A percentile compares a stretch with the other conserved stretches of the same genome.
These are phyloP conservation scores for Pseudomyrmex dendroicus DNA, from an alignment of 1,140 invertebrate genomes.

Conservation along the genomic window DNA sequence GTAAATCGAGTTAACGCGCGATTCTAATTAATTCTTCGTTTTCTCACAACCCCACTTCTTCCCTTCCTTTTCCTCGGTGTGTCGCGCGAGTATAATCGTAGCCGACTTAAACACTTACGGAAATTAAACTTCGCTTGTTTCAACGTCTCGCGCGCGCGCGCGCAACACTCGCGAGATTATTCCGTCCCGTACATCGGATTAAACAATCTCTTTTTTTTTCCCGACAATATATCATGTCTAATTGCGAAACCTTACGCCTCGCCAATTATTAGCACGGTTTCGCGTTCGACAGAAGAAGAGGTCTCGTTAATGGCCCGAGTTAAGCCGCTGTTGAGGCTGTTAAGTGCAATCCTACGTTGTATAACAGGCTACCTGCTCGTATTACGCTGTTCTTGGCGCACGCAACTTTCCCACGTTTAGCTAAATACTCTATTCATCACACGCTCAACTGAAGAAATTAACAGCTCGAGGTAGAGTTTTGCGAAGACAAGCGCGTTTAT, in stretches of 20 bases:
- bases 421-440: conserved; percentile 20
- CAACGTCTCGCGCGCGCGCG: neutral
- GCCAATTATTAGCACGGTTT: conserved; percentile 20
- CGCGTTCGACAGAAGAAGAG: conserved; percentile 34
- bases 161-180: conserved; percentile 13
- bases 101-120: conserved; percentile 21
- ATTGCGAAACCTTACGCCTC: conserved; percentile 27
- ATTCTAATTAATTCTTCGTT: conserved; percentile 30
- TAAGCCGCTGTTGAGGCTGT: conserved; percentile 59
- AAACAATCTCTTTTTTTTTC: neutral
- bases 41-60: neutral
- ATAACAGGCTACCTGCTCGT: conserved; percentile 29
- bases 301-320: conserved; percentile 52
- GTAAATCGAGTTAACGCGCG: conserved; percentile 1
- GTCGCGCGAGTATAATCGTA: conserved; percentile 33
- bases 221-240: neutral
- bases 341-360: conserved; percentile 58
- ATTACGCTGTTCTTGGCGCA: conserved; percentile 42
- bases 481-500: neutral
- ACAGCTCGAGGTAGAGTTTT: neutral
- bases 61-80: no score
- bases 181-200: neutral
- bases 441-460: conserved; percentile 19
- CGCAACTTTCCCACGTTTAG: conserved; percentile 56
- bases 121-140: conserved; percentile 26